Evolutionary conservation across 2,113 vertebrate genomes (phyloP).

Genomic region (Campylomormyrus tamandua): DNA sequence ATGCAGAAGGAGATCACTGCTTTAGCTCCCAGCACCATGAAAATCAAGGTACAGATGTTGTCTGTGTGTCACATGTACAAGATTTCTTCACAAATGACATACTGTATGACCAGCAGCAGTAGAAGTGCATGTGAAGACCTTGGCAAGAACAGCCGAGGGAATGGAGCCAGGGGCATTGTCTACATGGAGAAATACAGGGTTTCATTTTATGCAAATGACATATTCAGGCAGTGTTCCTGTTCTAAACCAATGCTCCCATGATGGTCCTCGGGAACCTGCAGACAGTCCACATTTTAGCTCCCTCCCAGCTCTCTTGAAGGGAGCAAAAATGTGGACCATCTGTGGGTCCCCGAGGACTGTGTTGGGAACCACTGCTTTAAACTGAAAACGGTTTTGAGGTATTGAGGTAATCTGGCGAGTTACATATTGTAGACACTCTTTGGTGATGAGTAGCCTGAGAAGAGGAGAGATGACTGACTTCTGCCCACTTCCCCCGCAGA

Average conservation of each 20-base stretch:
- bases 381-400: neutral
- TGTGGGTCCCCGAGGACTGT: neutral
- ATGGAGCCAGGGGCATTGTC: neutral
- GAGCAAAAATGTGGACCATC: neutral
- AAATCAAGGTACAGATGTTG: conserved; percentile 42
- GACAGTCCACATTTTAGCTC: neutral
- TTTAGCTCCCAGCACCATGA: conserved; percentile 47
- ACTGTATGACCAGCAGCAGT: neutral
- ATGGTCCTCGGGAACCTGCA: neutral
- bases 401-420: neutral
- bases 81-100: neutral
- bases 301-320: neutral
- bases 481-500: conserved; percentile 46
- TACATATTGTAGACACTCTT: neutral
- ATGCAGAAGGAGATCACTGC: conserved; percentile 51
- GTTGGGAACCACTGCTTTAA: neutral
- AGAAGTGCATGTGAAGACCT: neutral
- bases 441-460: neutral
- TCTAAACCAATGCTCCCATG: neutral
- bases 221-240: neutral
- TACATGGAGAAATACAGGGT: neutral
- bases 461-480: neutral
- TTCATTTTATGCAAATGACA: neutral
- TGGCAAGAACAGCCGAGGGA: neutral
- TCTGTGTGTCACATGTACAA: neutral